These are phyloP conservation scores for Agrochola macilenta DNA, from an alignment of 2,888 invertebrate genomes.

Conservation along the genomic window DNA sequence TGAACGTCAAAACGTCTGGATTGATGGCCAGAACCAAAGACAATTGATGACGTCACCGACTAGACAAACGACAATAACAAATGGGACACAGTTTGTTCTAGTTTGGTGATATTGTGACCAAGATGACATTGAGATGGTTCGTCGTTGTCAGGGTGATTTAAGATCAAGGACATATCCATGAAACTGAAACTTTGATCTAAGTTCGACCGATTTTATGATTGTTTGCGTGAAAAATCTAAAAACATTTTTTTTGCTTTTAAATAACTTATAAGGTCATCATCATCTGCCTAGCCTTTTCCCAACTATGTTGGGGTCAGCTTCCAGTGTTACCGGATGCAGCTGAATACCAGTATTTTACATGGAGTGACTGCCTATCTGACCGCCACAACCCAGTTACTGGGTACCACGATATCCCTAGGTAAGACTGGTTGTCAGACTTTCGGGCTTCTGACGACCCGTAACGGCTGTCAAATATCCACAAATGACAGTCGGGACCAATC, in stretches of 20 bases:
- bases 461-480: too few relatives aligned
- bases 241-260: background rate
- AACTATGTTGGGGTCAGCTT: too few relatives aligned
- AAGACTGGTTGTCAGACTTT: too few relatives aligned
- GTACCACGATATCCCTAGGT: too few relatives aligned
- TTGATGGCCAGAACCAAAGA: slow-evolving; percentile 26
- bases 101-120: slow-evolving; percentile 18
- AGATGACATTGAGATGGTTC: slow-evolving; percentile 9
- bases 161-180: slow-evolving; percentile 20
- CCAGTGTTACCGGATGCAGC: too few relatives aligned
- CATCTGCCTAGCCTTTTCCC: too few relatives aligned
- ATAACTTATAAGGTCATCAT: background rate
- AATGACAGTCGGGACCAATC: too few relatives aligned
- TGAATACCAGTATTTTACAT: too few relatives aligned
- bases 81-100: slow-evolving; percentile 22
- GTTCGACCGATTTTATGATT: background rate
- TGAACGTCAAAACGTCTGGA: slow-evolving; percentile 29
- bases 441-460: too few relatives aligned
- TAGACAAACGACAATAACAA: slow-evolving; percentile 7
- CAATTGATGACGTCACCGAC: slow-evolving; percentile 17
- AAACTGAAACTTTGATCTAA: background rate
- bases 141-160: slow-evolving; percentile 3
- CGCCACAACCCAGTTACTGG: too few relatives aligned
- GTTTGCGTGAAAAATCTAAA: background rate
- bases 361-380: too few relatives aligned